A percentile compares a stretch with the other conserved stretches of the same genome.
Conservation (phyloP, 2,797 vertebrate genomes). For the Todus mexicanus region DNA sequence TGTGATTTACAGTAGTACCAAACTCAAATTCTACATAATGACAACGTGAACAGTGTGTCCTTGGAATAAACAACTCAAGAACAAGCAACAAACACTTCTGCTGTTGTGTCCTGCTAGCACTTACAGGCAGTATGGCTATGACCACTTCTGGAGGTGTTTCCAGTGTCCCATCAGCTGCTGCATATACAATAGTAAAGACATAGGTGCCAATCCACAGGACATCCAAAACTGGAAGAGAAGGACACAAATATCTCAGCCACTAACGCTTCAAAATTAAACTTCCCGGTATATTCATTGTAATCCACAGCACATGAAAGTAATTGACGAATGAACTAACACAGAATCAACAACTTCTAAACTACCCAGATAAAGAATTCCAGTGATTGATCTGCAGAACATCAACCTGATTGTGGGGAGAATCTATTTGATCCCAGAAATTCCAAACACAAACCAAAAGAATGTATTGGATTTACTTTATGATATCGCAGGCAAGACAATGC, state of each 20-base stretch:
- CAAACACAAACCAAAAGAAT: not conserved
- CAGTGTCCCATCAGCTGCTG: slow-evolving; percentile 86
- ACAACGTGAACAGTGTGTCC: not conserved
- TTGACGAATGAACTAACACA: not conserved
- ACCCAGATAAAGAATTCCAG: not conserved
- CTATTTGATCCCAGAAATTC: not conserved
- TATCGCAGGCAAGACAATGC: not conserved
- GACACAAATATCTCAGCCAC: not conserved
- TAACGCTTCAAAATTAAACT: not conserved
- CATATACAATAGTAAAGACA: slow-evolving; percentile 90
- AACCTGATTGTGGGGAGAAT: not conserved
- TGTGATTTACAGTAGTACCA: not conserved
- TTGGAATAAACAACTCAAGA: not conserved
- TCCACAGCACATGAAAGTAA: not conserved
- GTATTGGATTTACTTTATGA: not conserved
- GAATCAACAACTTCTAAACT: not conserved
- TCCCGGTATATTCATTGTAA: not conserved
- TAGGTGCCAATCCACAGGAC: slow-evolving; percentile 93
- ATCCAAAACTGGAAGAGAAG: slow-evolving; percentile 85
- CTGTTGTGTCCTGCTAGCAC: not conserved
- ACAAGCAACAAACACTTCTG: not conserved
- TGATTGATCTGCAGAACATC: not conserved
- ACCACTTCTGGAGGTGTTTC: slow-evolving; percentile 93
- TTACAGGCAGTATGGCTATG: slow-evolving; percentile 87
- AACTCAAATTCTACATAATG: not conserved